phyloP scores from a whole-genome alignment of 2,797 vertebrate genomes.

The Rhinella marina region DNA sequence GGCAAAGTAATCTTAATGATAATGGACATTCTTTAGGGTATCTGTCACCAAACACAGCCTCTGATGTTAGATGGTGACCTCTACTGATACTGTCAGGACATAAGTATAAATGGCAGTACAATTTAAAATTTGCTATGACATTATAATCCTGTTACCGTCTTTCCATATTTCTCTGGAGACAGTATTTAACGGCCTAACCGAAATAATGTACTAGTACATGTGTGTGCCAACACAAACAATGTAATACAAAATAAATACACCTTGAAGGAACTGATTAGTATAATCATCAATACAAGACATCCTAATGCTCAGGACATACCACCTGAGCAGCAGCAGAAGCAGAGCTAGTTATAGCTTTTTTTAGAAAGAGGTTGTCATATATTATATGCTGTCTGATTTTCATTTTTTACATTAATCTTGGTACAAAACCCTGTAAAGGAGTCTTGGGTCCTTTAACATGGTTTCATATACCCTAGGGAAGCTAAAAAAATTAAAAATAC shows the following conservation, averaged over 20 bases:
- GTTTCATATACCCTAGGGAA: no score
- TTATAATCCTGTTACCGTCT: not conserved
- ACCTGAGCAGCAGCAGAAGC: no score
- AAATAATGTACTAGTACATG: not conserved
- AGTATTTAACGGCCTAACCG: not conserved
- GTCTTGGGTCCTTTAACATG: no score
- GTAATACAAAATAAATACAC: conserved; percentile 1
- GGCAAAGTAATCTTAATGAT: not conserved
- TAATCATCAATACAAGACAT: not conserved
- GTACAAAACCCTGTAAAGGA: no score
- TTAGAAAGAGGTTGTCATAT: no score
- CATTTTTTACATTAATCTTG: no score
- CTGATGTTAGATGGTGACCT: not conserved
- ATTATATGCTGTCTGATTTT: no score
- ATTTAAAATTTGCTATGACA: not conserved
- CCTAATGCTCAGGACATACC: no score
- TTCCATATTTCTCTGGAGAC: not conserved
- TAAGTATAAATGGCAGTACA: no score
- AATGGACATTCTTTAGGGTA: not conserved
- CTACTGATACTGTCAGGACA: not conserved
- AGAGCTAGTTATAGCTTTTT: no score
- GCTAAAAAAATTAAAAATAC: no score
- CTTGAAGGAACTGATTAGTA: not conserved
- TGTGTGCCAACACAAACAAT: not conserved
- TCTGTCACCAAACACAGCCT: not conserved